Evolutionary conservation across 2,888 invertebrate genomes (phyloP), one percentile per base, ranked within the genome.

Genomic region (Brachypalpus laphriformis): DNA sequence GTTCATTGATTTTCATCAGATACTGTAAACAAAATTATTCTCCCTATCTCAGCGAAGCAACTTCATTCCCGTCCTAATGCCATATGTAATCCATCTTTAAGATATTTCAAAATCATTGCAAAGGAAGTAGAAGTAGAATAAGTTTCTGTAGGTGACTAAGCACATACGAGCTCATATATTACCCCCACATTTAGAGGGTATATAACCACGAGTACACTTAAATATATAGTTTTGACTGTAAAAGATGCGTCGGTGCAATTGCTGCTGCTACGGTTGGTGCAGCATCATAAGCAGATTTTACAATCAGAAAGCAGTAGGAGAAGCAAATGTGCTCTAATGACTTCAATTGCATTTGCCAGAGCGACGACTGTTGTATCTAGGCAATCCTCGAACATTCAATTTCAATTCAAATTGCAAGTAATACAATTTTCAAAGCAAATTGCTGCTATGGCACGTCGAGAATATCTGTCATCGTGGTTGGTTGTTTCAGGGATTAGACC

Each of bases 341-440:
- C 68, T 31, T 42, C 18, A 42, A 68, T 56, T 31, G 56, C 40
- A 68, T 47, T 68, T 68, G 42, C 68, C 25, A 16, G 28, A 68
- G 25, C 25, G 3, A 18, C n/a, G 18, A 68, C 14, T 56, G 18
- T 31, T 22, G 57, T 47, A 47, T 45, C 70, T 57, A 25, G 31
- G 18, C 45, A 71, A 20, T 22, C 20, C 47, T 57, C 47, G 49
- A 71, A 37, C 57, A 45, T 70, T 45, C 45, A 57, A 59, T 71
- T 61, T 37, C 68, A 61, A 45, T 61, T 47, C 11, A 9, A 80
- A 72, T 25, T 74, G 42, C 42, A 34, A 66, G 40, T 63, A 68
- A 59, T 59, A 54, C 14, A 59, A 66, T 66, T 74, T 66, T 51
- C 25, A 59, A 66, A 59, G 59, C 49, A 63, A 65, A 59, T 20